phyloP scores from a whole-genome alignment of 2,113 vertebrate species.

The Electrona antarctica region DNA sequence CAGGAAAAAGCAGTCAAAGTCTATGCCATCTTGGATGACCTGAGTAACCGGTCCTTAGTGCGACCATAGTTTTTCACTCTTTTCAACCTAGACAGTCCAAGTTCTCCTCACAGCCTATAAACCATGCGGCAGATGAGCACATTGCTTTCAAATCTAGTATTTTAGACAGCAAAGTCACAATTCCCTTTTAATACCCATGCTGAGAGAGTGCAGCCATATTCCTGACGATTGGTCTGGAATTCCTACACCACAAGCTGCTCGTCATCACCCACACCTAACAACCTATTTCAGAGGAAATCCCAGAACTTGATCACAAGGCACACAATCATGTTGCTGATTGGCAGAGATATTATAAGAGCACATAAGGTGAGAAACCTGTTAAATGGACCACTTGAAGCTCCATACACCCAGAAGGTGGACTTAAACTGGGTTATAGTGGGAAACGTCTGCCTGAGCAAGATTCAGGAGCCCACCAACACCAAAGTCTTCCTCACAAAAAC shows the following conservation, averaged over 20 bases:
- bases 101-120: background rate
- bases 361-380: slow-evolving; percentile 4
- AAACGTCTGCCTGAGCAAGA: slow-evolving; percentile 1
- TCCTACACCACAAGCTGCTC: background rate
- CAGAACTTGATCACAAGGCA: background rate
- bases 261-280: background rate
- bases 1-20: background rate
- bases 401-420: background rate
- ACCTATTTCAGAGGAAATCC: background rate
- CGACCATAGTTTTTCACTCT: background rate
- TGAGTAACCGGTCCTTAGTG: slow-evolving; percentile 12
- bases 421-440: slow-evolving; percentile 9
- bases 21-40: slow-evolving; percentile 12
- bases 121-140: background rate
- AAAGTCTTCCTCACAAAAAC: background rate
- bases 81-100: slow-evolving; percentile 1
- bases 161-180: background rate
- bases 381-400: background rate
- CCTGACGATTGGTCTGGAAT: slow-evolving; percentile 9
- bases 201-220: slow-evolving; percentile 5
- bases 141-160: background rate
- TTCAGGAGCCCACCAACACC: background rate
- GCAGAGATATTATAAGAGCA: slow-evolving; percentile 7
- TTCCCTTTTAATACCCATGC: background rate
- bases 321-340: background rate